These are phyloP conservation scores for Cremastinae sp. DNA, from an alignment of 2,888 invertebrate species.

Conservation along the genomic window DNA sequence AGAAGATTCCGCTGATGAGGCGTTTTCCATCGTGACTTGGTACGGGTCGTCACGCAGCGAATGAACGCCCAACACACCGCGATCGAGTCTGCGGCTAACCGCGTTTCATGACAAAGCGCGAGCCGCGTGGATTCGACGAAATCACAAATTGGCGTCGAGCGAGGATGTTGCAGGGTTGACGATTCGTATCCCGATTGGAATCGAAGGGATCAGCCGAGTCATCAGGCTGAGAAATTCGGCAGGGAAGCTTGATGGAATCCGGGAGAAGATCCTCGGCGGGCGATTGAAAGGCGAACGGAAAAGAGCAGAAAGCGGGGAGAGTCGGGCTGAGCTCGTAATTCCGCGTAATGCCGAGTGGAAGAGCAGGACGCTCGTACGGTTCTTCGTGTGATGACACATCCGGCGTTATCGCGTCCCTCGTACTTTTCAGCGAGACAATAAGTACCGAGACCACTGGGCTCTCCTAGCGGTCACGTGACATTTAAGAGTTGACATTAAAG, in stretches of 20 bases:
- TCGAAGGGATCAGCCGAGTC: not conserved
- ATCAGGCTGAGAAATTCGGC: not conserved
- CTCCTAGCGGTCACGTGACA: slow-evolving; percentile 74
- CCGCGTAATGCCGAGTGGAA: slow-evolving; percentile 15
- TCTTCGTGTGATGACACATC: slow-evolving; percentile 60
- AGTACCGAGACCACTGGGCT: slow-evolving; percentile 58
- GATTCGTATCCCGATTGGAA: slow-evolving; percentile 10
- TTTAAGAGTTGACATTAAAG: slow-evolving; percentile 78
- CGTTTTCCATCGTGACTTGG: not conserved
- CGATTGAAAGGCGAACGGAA: slow-evolving; percentile 1
- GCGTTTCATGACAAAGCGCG: slow-evolving; percentile 43
- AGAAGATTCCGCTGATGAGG: not conserved
- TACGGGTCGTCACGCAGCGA: too few relatives aligned
- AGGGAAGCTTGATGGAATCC: not conserved
- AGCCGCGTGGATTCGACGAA: slow-evolving; percentile 35
- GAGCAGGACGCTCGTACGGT: slow-evolving; percentile 7
- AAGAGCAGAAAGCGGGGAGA: not conserved
- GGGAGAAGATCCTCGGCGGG: not conserved
- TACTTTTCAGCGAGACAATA: slow-evolving; percentile 65
- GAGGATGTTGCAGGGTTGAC: too few relatives aligned
- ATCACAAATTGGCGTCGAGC: slow-evolving; percentile 30
- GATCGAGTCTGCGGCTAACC: slow-evolving; percentile 50
- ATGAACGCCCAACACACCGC: too few relatives aligned
- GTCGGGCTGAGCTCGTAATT: slow-evolving; percentile 10
- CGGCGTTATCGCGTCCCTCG: slow-evolving; percentile 63